Base-by-base conservation (phyloP, 37 sponge, comb jelly and placozoan species). In the Chondrosia reniformis region DNA sequence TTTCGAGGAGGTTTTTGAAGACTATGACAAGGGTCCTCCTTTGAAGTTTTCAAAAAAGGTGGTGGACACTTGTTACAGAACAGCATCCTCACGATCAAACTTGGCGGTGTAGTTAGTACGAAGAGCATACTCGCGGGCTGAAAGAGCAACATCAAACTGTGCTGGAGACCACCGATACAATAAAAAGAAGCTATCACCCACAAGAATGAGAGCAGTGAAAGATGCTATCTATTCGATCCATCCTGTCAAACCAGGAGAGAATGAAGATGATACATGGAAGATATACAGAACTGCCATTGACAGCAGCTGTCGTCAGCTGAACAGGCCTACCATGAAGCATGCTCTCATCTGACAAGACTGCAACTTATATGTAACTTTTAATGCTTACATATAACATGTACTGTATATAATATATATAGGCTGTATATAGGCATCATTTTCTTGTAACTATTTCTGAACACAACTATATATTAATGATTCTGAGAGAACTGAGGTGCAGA, bases 141-240 rank as follows among this genome's bases (percentile, higher is more conserved):
- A 69, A 6, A 21, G 72, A 25, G 72, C 72, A 24, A 69, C 43
- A 39, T 69, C 72, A 21, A 69, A 69, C 22, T 69, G 72, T 69
- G 43, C 72, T 39, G 72, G 72, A 40, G 72, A 69, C 9, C 44
- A 69, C 43, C 24, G 72, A 2, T 69, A 69, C 42, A 34, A 34
- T 41, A 69, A 69, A 40, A 69, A 69, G 36, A 69, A 34, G 21
- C 36, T 69, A 44, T 69, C 72, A 8, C 72, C 43, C 17, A 22
- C 4, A 39, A 36, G 67, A 8, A 22, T 66, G 30, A 31, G 39
- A 4, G 72, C 72, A 34, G 72, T 69, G 43, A 69, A 69, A 25
- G 4, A 0, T 4, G 72, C 72, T 12, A 5, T 7, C 4, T 69
- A 22, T 37, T 34, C 37, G 15, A 69, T 69, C n/a, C 24, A 40